Conservation (phyloP, 2,888 invertebrate genomes). For the Andricus quercusramuli region DNA sequence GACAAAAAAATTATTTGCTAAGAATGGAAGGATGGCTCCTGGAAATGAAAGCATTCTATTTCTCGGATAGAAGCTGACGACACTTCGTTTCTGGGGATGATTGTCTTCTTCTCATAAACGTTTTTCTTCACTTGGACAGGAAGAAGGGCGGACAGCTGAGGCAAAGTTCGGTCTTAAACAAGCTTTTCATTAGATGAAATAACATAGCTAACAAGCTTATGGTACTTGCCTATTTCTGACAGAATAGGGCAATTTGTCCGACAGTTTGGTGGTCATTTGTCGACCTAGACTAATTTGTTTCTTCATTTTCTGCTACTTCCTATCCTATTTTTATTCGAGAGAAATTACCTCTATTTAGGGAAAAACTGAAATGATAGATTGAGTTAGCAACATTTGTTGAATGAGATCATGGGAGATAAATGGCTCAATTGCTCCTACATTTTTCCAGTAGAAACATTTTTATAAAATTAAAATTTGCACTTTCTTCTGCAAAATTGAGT, state of each 20-base stretch:
- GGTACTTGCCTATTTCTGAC: not conserved
- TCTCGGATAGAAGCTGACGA: conserved; percentile 6
- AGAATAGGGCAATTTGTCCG: not conserved
- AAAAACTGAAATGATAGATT: not conserved
- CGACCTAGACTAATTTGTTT: not conserved
- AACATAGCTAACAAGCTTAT: not conserved
- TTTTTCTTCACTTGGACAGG: not conserved
- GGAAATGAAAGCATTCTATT: conserved; percentile 30
- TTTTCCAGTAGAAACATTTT: too few relatives aligned
- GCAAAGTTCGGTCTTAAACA: not conserved
- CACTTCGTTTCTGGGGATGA: not conserved
- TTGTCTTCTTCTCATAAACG: conserved; percentile 15
- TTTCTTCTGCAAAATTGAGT: too few relatives aligned
- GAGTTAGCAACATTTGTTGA: too few relatives aligned
- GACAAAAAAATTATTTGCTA: conserved; percentile 8
- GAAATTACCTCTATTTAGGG: not conserved
- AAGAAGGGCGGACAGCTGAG: not conserved
- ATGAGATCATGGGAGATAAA: too few relatives aligned
- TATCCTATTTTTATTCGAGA: not conserved
- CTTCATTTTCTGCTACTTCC: not conserved
- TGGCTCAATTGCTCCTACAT: too few relatives aligned
- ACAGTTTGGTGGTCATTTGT: not conserved
- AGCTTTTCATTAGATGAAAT: not conserved
- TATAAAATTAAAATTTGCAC: too few relatives aligned
- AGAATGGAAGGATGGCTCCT: not conserved